A percentile compares a stretch with the other conserved stretches of the same genome.
phyloP scores from a whole-genome alignment of 2,113 vertebrate genomes.

The Epinephelus moara region DNA sequence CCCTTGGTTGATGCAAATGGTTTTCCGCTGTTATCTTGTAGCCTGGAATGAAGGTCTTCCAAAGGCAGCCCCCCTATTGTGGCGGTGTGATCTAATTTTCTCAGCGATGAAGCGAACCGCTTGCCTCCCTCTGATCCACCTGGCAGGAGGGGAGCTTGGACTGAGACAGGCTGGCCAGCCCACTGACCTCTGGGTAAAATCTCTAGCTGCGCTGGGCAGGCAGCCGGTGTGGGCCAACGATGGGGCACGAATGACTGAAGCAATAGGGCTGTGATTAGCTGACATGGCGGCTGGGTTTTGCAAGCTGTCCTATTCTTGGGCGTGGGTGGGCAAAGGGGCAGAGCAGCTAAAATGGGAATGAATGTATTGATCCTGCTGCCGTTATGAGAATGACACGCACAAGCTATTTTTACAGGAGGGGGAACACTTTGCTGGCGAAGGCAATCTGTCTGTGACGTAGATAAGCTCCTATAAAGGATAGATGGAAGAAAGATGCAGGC shows the following conservation, averaged over 20 bases:
- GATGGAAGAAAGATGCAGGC: slow-evolving; percentile 6
- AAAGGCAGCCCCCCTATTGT: slow-evolving; percentile 73
- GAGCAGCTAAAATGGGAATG: slow-evolving; percentile 80
- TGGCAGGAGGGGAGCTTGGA: slow-evolving; percentile 75
- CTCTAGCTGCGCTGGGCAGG: slow-evolving; percentile 71
- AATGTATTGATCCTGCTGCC: slow-evolving; percentile 83
- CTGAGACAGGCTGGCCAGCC: slow-evolving; percentile 66
- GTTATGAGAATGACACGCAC: slow-evolving; percentile 81
- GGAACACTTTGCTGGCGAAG: slow-evolving; percentile 78
- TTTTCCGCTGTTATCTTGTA: slow-evolving; percentile 71
- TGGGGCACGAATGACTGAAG: slow-evolving; percentile 73
- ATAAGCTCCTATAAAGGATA: slow-evolving; percentile 52
- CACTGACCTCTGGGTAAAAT: slow-evolving; percentile 81
- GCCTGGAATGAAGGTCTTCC: slow-evolving; percentile 75
- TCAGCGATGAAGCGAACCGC: slow-evolving; percentile 62
- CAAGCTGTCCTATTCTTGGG: slow-evolving; percentile 85
- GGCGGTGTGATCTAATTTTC: slow-evolving; percentile 78
- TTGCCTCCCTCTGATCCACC: slow-evolving; percentile 77
- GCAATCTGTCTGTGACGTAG: slow-evolving; percentile 81
- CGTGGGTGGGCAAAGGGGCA: slow-evolving; percentile 72
- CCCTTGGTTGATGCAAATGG: slow-evolving; percentile 77
- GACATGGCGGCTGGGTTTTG: slow-evolving; percentile 81
- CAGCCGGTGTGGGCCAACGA: slow-evolving; percentile 60
- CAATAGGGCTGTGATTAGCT: slow-evolving; percentile 82
- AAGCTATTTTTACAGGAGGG: slow-evolving; percentile 83